These are phyloP conservation scores for Anseranas semipalmata DNA, from an alignment of 2,113 vertebrate genomes.

Conservation along the genomic window DNA sequence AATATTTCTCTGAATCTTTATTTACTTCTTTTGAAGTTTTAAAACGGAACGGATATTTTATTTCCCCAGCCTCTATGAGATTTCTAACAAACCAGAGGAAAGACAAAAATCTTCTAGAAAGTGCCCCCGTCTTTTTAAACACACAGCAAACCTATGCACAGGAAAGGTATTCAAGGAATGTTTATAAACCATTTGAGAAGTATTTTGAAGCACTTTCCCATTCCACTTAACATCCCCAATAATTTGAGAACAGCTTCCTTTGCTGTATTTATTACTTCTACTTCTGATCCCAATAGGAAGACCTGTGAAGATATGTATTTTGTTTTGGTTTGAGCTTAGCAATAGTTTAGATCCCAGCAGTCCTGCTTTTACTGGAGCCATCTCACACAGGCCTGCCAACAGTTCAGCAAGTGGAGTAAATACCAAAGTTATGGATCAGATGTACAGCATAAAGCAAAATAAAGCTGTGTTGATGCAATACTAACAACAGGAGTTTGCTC, in stretches of 20 bases:
- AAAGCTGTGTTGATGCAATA: background rate
- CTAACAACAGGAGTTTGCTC: conserved; percentile 7
- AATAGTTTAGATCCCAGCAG: conserved; percentile 20
- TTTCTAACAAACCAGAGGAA: background rate
- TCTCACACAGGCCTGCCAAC: background rate
- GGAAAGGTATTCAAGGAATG: conserved; percentile 19
- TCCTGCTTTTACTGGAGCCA: conserved; percentile 45
- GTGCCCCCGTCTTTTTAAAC: background rate
- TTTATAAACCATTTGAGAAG: conserved; percentile 20
- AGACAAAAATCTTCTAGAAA: background rate
- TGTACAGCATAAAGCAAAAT: background rate
- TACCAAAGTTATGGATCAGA: conserved; percentile 12
- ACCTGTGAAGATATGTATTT: background rate
- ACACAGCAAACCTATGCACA: background rate
- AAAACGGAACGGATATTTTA: conserved; percentile 1
- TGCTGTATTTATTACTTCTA: background rate
- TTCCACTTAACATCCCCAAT: conserved; percentile 24
- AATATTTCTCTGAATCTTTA: background rate
- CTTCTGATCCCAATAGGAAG: conserved; percentile 27
- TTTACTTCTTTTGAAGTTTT: background rate
- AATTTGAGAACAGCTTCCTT: background rate
- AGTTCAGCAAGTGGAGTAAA: background rate
- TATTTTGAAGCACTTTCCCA: background rate
- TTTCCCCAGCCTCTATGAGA: background rate
- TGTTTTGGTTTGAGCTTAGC: conserved; percentile 41